Evolutionary conservation across 1,140 invertebrate species (phyloP).

Genomic region (Euborellia annulipes): DNA sequence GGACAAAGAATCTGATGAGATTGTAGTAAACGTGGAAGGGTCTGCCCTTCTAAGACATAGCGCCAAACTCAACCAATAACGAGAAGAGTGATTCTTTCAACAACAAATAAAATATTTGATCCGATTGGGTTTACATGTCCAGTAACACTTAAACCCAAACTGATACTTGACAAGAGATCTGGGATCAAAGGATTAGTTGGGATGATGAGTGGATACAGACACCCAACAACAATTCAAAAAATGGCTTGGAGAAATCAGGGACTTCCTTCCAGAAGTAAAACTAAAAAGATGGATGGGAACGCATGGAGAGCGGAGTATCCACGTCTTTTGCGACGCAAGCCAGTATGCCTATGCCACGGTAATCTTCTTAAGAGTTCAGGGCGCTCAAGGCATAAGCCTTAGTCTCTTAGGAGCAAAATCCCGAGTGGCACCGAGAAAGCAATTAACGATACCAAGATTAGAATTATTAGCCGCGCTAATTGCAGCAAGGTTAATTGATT

Average conservation of each 20-base stretch:
- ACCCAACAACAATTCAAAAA: constrained; percentile 11
- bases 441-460: constrained; percentile 20
- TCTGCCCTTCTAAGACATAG: constrained; percentile 3
- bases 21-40: constrained; percentile 8
- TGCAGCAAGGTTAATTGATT: constrained; percentile 17
- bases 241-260: constrained; percentile 15
- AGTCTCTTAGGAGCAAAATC: constrained; percentile 20
- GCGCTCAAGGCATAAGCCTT: constrained; percentile 2
- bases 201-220: constrained; percentile 11
- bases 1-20: constrained; percentile 13
- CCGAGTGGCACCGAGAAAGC: constrained; percentile 20
- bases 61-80: not conserved
- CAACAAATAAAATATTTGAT: constrained; percentile 21
- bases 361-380: constrained; percentile 16
- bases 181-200: constrained; percentile 15
- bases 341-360: constrained; percentile 19
- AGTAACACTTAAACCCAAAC: constrained; percentile 16
- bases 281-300: constrained; percentile 16
- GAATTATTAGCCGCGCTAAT: constrained; percentile 24
- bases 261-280: constrained; percentile 11
- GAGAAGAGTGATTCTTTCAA: constrained; percentile 15
- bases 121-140: constrained; percentile 21
- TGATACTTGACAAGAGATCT: constrained; percentile 19
- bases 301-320: constrained; percentile 11
- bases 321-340: constrained; percentile 24